phyloP scores from a whole-genome alignment of 2,888 invertebrate genomes.

The Drosophila recens region DNA sequence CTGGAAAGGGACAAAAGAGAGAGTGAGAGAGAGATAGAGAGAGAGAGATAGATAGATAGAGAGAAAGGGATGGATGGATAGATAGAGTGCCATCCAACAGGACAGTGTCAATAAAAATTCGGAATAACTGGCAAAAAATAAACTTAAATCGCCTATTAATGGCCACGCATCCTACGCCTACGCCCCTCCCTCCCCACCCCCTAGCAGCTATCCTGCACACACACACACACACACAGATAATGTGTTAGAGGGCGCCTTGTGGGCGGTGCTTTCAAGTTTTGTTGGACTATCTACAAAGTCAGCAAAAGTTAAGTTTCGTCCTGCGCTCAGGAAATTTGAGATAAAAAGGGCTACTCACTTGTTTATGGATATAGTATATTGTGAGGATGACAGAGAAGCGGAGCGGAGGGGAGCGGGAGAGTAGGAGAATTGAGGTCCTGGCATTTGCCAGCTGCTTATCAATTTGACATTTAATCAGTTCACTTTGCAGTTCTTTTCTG shows the following conservation, averaged over 20 bases:
- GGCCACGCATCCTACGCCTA: slow-evolving; percentile 29
- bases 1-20: neutral
- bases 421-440: neutral
- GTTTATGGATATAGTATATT: slow-evolving; percentile 11
- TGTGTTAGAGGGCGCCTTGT: slow-evolving; percentile 1
- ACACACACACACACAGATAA: neutral
- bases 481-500: slow-evolving; percentile 40
- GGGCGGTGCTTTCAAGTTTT: slow-evolving; percentile 47
- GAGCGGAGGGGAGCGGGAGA: neutral
- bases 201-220: neutral
- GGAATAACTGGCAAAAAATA: slow-evolving; percentile 70
- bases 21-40: too few relatives aligned
- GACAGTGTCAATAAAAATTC: slow-evolving; percentile 69
- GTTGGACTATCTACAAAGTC: slow-evolving; percentile 64
- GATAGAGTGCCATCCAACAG: slow-evolving; percentile 27
- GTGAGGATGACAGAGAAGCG: neutral
- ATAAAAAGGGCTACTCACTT: slow-evolving; percentile 47
- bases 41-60: too few relatives aligned
- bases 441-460: slow-evolving; percentile 52
- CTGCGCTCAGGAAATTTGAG: slow-evolving; percentile 47
- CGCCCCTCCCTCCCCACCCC: neutral
- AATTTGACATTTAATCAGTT: slow-evolving; percentile 66
- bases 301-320: slow-evolving; percentile 74
- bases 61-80: neutral
- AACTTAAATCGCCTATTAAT: slow-evolving; percentile 79